A percentile compares a stretch with the other conserved stretches of the same genome.
These are phyloP conservation scores for Callitettix versicolor DNA, from an alignment of 1,140 invertebrate genomes.

Conservation along the genomic window DNA sequence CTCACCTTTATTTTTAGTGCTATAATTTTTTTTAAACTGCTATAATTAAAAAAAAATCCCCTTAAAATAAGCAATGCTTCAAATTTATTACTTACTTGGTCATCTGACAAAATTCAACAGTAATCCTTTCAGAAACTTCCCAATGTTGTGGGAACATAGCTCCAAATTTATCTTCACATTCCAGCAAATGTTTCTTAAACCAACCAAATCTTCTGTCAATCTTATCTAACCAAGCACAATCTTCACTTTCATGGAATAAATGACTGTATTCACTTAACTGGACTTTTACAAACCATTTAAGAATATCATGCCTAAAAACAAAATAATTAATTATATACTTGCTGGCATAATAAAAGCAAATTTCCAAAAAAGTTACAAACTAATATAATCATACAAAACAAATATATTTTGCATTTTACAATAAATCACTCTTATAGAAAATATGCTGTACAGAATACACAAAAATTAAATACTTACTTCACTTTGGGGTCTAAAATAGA, in stretches of 20 bases:
- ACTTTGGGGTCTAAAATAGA: constrained; percentile 85
- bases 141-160: constrained; percentile 84
- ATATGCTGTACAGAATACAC: too few species aligned
- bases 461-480: constrained; percentile 50
- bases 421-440: too few species aligned
- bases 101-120: constrained; percentile 80
- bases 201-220: constrained; percentile 90
- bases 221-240: constrained; percentile 92
- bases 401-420: too few species aligned
- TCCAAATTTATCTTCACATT: constrained; percentile 90
- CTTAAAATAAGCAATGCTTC: background rate
- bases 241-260: constrained; percentile 89
- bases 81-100: constrained; percentile 49
- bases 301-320: constrained; percentile 50
- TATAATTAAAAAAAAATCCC: too few species aligned
- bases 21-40: too few species aligned
- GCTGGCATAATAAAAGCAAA: background rate
- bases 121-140: constrained; percentile 90
- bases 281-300: constrained; percentile 82
- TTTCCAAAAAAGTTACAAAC: background rate
- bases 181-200: constrained; percentile 92
- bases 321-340: constrained; percentile 11
- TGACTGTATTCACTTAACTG: constrained; percentile 89
- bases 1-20: too few species aligned
- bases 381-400: background rate